Base-by-base conservation (phyloP, 2,797 vertebrate genomes). In the Oreochromis mossambicus region DNA sequence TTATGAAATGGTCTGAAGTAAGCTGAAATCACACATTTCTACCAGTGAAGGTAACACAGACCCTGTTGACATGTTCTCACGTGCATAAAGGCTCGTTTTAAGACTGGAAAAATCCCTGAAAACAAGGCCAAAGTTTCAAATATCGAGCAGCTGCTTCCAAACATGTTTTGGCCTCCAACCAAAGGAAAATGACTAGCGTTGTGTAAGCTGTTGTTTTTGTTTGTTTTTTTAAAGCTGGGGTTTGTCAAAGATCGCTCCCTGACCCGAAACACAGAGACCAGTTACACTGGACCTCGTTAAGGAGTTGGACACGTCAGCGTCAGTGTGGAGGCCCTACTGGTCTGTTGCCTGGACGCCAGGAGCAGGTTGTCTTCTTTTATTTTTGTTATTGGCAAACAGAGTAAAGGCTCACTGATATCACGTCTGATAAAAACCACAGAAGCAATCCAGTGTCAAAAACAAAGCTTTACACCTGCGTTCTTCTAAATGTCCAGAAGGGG, bases 221-320 rank as follows among this genome's bases (percentile, higher is more conserved):
- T 63, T 36, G 3, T 4, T 66, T 36, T 1, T 73, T 29, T 52
- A 6, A 73, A 48, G 24, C 17, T 73, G 24, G 24, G 43, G 24
- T 1, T 73, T 63, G 17, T 63, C 36, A 66, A 41, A 24, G 61
- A 66, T 68, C 2, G 7, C n/a, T 41, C 34, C 34, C 19, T 38
- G 36, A 38, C 61, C 34, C 61, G 14, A 21, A 41, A 34, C 34
- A 41, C 61, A 66, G 34, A 66, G 34, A 38, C 61, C 34, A 41
- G 3, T 66, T 38, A 21, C 11, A 38, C 19, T 13, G 36, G 36
- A 9, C 32, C 58, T 63, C 32, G 36, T 36, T 61, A 36, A 61
- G 58, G 58, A 61, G 32, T 36, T 36, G 32, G 0, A 63, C 32
- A 36, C 10, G 0, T 1, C 32, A 5, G 58, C 58, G 36, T 63